Base-by-base conservation (phyloP, 2,113 vertebrate genomes). In the Tachycineta bicolor region DNA sequence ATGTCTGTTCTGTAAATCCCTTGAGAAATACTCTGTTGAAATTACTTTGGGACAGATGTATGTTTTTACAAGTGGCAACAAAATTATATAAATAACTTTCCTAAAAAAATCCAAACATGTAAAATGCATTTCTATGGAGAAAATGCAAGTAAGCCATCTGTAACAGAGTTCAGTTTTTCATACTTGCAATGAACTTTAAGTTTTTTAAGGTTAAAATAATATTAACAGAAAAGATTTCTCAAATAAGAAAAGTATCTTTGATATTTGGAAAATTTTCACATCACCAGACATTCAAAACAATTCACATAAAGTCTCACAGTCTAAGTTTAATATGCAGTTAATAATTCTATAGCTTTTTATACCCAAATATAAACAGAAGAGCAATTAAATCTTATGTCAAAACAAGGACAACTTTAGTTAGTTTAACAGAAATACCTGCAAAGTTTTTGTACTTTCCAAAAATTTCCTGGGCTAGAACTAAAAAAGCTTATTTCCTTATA, bases 21-120 rank as follows among this genome's bases (percentile, higher is more conserved):
- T 86, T 37, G 63, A 90, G 89, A 93, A 96, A 60, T 41, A 41
- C 41, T 80, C 80, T 44, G 37, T 49, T 81, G 46, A 91, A 95
- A 83, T 60, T 24, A 56, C 39, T 69, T 31, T 49, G 28, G 52
- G 65, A 88, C 49, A 94, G 60, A 94, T 7, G 28, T 19, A 28
- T 22, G 47, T 74, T 88, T 92, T 74, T 28, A 82, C 33, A 90
- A 76, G 11, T 47, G 24, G 50, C 41, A 91, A 82, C 26, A 83
- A 86, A 85, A 73, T 47, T 14, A 80, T 23, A 37, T 23, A 55
- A 90, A 75, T 50, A 76, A 43, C 17, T 41, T 79, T 59, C 31
- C 44, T 55, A 47, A 90, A 93, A 86, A 86, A 70, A 1, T 6
- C 33, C 37, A 71, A 82, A 82, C 20, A 69, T 19, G 24, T 76